Evolutionary conservation across 2,888 invertebrate species (phyloP), one percentile per base, ranked within the genome.

Genomic region (Agonopterix heracliana): DNA sequence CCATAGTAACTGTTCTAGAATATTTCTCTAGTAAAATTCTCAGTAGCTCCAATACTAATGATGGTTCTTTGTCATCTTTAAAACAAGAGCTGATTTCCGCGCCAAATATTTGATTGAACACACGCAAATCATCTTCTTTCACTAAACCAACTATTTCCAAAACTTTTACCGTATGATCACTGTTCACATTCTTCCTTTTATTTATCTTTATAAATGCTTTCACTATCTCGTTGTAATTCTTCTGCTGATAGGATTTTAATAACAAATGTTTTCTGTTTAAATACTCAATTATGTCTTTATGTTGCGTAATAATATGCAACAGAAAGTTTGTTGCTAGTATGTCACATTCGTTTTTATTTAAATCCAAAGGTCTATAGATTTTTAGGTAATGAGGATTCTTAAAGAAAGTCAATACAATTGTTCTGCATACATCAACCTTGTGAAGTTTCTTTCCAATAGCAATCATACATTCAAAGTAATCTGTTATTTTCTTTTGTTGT

Each of bases 191-290:
- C 55, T 79, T 79, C 46, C 68, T 71, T 63, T 78, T 81, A 54
- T 76, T 81, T 13, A 89, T 78, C 71, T 90, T 90, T 50, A 79
- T 76, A 38, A 91, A 74, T 1, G 84, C 78, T 61, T 77, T 81
- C 1, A 76, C 66, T 5, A 92, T 68, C 58, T 88, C 80, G 50
- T 65, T 65, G 44, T 89, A 79, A 53, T 92, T 87, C 66, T 91
- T 92, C 50, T 87, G 80, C 61, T 87, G 88, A 58, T 89, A 92
- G 1, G 89, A 81, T 47, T 78, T 77, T 12, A 91, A 67, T 52
- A 89, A 63, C 44, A 64, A 75, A 52, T 75, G 66, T 55, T 74
- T 81, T 10, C 59, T 67, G 53, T 78, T 68, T 46, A 84, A 69
- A 63, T 75, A 71, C n/a, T 61, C 67, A 3, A 85, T 56, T 1